Conservation (phyloP, 2,888 invertebrate genomes). For the Dastarcus helophoroides region DNA sequence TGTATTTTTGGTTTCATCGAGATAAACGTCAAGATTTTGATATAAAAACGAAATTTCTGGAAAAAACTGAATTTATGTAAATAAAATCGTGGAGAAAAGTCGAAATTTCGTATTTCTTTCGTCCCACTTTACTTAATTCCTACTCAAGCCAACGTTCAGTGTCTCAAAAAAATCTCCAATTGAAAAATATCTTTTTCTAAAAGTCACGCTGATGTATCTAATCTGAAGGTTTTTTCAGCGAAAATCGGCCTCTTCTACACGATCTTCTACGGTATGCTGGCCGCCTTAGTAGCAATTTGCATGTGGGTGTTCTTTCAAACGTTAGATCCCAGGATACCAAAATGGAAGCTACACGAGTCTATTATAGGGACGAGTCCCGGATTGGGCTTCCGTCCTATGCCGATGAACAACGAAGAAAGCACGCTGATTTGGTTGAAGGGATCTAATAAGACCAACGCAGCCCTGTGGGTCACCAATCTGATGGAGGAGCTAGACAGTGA, state of each 20-base stretch:
- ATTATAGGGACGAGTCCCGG: slow-evolving; percentile 95
- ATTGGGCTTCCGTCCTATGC: slow-evolving; percentile 88
- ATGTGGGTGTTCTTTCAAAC: slow-evolving; percentile 91
- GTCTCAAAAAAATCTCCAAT: slow-evolving; percentile 1
- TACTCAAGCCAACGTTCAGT: neutral
- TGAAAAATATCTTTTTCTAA: too few relatives aligned
- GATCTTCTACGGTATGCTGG: slow-evolving; percentile 84
- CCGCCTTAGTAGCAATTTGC: slow-evolving; percentile 86
- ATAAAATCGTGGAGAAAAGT: too few relatives aligned
- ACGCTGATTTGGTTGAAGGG: slow-evolving; percentile 93
- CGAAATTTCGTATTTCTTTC: too few relatives aligned
- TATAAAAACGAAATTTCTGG: too few relatives aligned
- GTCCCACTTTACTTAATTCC: neutral
- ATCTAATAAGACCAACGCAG: slow-evolving; percentile 61
- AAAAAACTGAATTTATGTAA: too few relatives aligned
- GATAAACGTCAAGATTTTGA: too few relatives aligned
- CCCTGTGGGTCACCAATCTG: slow-evolving; percentile 67
- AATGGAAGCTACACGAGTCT: slow-evolving; percentile 75
- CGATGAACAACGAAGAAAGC: slow-evolving; percentile 77
- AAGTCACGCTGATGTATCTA: too few relatives aligned
- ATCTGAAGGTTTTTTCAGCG: slow-evolving; percentile 58
- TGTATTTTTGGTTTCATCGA: too few relatives aligned
- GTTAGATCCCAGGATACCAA: slow-evolving; percentile 77
- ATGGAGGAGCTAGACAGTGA: slow-evolving; percentile 68
- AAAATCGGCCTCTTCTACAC: slow-evolving; percentile 94